Evolutionary conservation across 2,888 invertebrate species (phyloP).

Genomic region (Platerodrilus igneus): DNA sequence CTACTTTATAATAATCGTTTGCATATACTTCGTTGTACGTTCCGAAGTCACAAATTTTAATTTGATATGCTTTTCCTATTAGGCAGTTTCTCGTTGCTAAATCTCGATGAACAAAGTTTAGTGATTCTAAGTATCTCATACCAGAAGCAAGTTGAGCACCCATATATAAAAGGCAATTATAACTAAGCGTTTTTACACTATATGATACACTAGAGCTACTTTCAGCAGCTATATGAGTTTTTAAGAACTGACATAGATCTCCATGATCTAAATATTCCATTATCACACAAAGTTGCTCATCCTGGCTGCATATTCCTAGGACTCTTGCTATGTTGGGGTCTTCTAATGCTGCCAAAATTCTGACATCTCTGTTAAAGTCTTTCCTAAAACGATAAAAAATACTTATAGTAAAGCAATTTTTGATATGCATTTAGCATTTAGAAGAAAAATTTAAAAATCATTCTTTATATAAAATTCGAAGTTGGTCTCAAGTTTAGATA

Average conservation of each 20-base stretch:
- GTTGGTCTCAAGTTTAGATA: neutral
- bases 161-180: constrained; percentile 73
- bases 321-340: constrained; percentile 73
- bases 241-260: constrained; percentile 76
- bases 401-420: neutral
- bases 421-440: neutral
- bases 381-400: constrained; percentile 53
- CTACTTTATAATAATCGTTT: constrained; percentile 77
- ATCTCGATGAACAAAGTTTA: constrained; percentile 88
- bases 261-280: constrained; percentile 81
- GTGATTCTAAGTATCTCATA: constrained; percentile 82
- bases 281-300: constrained; percentile 74
- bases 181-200: constrained; percentile 61
- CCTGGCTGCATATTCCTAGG: constrained; percentile 67
- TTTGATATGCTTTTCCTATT: constrained; percentile 74
- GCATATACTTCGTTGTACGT: constrained; percentile 77
- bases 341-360: constrained; percentile 76
- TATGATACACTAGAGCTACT: constrained; percentile 55
- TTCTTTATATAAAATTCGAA: neutral
- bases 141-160: constrained; percentile 84
- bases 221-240: constrained; percentile 63
- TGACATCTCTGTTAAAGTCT: constrained; percentile 83
- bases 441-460: neutral
- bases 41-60: constrained; percentile 82
- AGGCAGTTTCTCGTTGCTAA: constrained; percentile 84